These are phyloP conservation scores for Galerucella calmariensis DNA, from an alignment of 2,888 invertebrate species.

Conservation along the genomic window DNA sequence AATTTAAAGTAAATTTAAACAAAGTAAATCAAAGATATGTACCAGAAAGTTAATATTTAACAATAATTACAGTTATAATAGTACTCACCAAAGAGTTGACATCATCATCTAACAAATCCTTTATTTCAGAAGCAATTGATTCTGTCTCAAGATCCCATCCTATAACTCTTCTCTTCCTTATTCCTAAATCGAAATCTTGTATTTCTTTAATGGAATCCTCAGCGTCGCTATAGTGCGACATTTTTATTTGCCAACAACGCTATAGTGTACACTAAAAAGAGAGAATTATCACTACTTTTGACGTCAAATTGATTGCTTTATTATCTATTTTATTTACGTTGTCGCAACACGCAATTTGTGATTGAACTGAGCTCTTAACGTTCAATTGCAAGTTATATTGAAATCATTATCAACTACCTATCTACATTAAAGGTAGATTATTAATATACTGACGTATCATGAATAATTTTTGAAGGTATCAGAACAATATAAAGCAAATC, in stretches of 20 bases:
- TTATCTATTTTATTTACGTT: background rate
- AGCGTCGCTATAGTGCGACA: slow-evolving; percentile 65
- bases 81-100: slow-evolving; percentile 62
- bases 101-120: slow-evolving; percentile 65
- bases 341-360: background rate
- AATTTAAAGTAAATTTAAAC: no score
- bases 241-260: slow-evolving; percentile 40
- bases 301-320: background rate
- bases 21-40: no score
- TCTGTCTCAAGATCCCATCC: slow-evolving; percentile 64
- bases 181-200: slow-evolving; percentile 55
- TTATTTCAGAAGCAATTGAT: slow-evolving; percentile 65
- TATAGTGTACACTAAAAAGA: slow-evolving; percentile 23
- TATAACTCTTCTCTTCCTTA: slow-evolving; percentile 60
- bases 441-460: no score
- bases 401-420: background rate
- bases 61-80: background rate
- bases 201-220: slow-evolving; percentile 61
- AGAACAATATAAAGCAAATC: background rate
- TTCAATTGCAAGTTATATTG: background rate
- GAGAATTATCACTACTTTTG: background rate
- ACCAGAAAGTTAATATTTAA: background rate
- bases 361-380: background rate
- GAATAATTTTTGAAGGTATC: no score
- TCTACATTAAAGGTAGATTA: background rate